phyloP scores from a whole-genome alignment of 2,888 invertebrate species.

The Drosophila histrio region DNA sequence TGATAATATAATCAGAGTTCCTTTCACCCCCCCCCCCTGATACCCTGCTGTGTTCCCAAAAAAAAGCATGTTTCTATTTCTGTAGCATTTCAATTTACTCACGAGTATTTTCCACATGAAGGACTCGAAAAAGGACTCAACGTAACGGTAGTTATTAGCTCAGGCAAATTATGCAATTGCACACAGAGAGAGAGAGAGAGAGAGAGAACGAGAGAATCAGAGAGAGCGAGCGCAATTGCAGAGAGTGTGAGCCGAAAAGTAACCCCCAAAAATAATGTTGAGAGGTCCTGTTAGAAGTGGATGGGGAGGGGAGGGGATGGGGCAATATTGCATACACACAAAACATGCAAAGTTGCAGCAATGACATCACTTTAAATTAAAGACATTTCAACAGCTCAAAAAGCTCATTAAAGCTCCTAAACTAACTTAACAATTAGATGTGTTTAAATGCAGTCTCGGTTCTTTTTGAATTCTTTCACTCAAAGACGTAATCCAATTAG shows the following conservation, averaged over 20 bases:
- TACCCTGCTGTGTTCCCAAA: conserved; percentile 16
- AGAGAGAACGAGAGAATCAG: not conserved
- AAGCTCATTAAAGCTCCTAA: not conserved
- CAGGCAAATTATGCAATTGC: conserved; percentile 73
- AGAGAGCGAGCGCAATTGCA: not conserved
- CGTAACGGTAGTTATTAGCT: conserved; percentile 58
- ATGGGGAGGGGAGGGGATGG: conserved; percentile 22
- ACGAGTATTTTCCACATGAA: conserved; percentile 59
- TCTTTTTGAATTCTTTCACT: not conserved
- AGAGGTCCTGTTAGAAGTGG: conserved; percentile 23
- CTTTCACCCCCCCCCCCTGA: not conserved
- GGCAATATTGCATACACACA: conserved; percentile 70
- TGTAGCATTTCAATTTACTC: conserved; percentile 37
- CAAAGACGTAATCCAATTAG: conserved; percentile 13
- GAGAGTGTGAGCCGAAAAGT: conserved; percentile 35
- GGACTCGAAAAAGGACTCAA: conserved; percentile 46
- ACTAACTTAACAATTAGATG: not conserved
- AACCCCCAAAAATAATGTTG: conserved; percentile 46
- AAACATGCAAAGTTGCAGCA: conserved; percentile 64
- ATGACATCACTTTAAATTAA: conserved; percentile 38
- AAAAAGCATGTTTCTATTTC: conserved; percentile 44
- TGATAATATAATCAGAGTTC: conserved; percentile 47
- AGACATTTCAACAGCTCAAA: not conserved
- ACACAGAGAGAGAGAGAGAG: conserved; percentile 7
- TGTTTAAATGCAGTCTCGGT: not conserved